Conservation (phyloP, 2,888 invertebrate species). For the Eupithecia subfuscata region DNA sequence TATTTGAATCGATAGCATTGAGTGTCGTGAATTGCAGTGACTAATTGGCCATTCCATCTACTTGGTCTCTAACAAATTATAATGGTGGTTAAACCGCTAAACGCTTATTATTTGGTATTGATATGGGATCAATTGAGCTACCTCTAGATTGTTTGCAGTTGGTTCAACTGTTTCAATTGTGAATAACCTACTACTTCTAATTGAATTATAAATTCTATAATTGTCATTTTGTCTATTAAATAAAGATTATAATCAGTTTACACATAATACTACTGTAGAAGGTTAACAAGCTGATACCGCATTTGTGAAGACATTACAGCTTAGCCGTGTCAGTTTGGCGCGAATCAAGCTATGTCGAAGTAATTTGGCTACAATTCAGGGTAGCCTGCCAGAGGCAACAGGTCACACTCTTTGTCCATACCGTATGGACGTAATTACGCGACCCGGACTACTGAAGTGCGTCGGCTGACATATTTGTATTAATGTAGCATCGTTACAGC, state of each 20-base stretch:
- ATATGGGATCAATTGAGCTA: too few species aligned
- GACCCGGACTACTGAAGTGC: constrained; percentile 8
- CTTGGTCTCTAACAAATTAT: too few species aligned
- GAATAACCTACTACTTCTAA: too few species aligned
- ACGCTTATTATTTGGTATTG: too few species aligned
- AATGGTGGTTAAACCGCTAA: too few species aligned
- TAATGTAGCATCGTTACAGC: constrained; percentile 9
- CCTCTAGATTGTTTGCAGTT: too few species aligned
- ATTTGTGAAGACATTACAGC: constrained; percentile 25
- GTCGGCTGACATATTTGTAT: constrained; percentile 14
- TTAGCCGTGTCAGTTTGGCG: constrained; percentile 54
- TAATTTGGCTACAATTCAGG: constrained; percentile 66
- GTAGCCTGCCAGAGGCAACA: constrained; percentile 70
- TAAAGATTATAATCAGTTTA: background rate
- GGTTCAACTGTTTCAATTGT: too few species aligned
- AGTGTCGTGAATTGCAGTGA: too few species aligned
- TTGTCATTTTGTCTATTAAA: too few species aligned
- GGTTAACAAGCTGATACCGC: constrained; percentile 21
- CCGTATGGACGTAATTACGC: constrained; percentile 21
- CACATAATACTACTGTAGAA: background rate
- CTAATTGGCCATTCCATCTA: too few species aligned
- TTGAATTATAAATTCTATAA: too few species aligned
- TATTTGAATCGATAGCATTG: too few species aligned
- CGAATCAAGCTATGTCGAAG: constrained; percentile 51
- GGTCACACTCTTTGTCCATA: constrained; percentile 48